These are phyloP conservation scores for Buphagus erythrorhynchus DNA, from an alignment of 2,797 vertebrate species.

Conservation along the genomic window DNA sequence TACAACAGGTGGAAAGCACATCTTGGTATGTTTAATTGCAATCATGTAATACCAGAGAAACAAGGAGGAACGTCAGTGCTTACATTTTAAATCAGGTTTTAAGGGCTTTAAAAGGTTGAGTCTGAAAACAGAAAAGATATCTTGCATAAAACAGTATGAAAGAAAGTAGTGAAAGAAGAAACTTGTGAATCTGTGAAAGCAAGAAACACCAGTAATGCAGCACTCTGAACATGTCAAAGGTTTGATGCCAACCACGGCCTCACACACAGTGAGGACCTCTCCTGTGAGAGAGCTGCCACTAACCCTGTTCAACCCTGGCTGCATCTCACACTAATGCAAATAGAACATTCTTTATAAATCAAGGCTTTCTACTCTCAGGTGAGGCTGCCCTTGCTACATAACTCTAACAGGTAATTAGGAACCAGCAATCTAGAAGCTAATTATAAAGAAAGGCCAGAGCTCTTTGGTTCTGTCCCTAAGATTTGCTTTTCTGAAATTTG, in stretches of 20 bases:
- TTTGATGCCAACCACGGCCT: fast-evolving
- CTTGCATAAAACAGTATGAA: neutral
- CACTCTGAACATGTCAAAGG: neutral
- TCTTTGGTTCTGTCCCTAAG: neutral
- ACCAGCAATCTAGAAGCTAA: neutral
- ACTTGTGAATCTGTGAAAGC: neutral
- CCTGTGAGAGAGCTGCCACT: neutral
- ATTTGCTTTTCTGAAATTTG: neutral
- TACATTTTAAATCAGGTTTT: neutral
- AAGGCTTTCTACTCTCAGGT: neutral
- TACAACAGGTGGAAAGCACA: neutral
- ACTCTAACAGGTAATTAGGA: neutral
- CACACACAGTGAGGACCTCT: neutral
- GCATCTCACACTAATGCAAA: neutral
- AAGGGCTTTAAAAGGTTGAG: neutral
- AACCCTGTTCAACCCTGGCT: neutral
- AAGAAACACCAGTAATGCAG: neutral
- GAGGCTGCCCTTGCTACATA: neutral
- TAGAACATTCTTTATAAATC: neutral
- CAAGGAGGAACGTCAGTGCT: neutral
- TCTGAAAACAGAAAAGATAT: neutral
- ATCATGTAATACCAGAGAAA: neutral
- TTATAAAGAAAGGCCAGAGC: neutral
- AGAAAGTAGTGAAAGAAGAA: neutral
- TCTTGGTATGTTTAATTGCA: neutral